These are phyloP conservation scores for Pogonocichla stellata DNA, from an alignment of 2,113 vertebrate genomes.

Conservation along the genomic window DNA sequence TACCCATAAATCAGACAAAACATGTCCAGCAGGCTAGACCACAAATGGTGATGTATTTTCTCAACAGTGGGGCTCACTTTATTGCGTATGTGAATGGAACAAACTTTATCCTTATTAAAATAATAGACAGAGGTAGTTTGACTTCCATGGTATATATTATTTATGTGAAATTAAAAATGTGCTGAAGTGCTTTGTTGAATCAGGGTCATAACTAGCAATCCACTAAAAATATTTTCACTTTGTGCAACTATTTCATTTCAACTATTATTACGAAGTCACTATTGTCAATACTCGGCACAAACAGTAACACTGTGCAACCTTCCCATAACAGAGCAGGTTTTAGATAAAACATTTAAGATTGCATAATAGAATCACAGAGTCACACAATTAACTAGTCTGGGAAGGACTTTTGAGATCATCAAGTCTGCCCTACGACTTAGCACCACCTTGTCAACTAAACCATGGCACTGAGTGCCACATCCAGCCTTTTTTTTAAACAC, in stretches of 20 bases:
- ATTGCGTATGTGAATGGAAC: background rate
- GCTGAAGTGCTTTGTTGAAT: background rate
- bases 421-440: background rate
- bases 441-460: background rate
- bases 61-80: background rate
- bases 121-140: background rate
- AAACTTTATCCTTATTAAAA: background rate
- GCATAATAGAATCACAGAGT: background rate
- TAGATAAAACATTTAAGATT: background rate
- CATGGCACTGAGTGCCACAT: background rate
- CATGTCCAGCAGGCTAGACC: background rate
- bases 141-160: background rate
- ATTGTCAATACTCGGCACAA: background rate
- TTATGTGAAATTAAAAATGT: background rate
- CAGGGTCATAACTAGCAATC: background rate
- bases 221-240: background rate
- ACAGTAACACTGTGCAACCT: background rate
- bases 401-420: background rate
- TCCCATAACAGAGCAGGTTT: rapidly evolving
- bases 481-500: background rate
- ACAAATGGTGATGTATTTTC: background rate
- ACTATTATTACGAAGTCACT: background rate
- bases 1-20: background rate
- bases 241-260: background rate
- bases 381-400: background rate